These are phyloP conservation scores for Rattus norvegicus DNA, from an alignment of 2,113 vertebrate genomes.

Conservation along the genomic window GRCr8 NC_086019.1:195213001-195213500, in stretches of 20 bases:
- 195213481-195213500: no score
- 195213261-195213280: neutral
- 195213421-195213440: neutral
- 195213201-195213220: neutral
- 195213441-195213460: neutral
- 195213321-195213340: accelerated
- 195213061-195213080: neutral
- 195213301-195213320: accelerated
- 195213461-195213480: neutral
- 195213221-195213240: neutral
- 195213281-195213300: neutral
- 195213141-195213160: neutral
- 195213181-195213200: neutral
- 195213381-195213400: neutral
- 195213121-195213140: neutral
- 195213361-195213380: neutral
- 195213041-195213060: neutral
- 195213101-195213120: neutral
- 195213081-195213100: accelerated
- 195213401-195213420: neutral
- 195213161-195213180: neutral
- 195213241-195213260: neutral
- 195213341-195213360: neutral
- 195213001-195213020: neutral
- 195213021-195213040: neutral